A percentile compares a stretch with the other conserved stretches of the same genome.
Conservation (phyloP, 2,888 invertebrate genomes). For the Pyrocoelia pectoralis region DNA sequence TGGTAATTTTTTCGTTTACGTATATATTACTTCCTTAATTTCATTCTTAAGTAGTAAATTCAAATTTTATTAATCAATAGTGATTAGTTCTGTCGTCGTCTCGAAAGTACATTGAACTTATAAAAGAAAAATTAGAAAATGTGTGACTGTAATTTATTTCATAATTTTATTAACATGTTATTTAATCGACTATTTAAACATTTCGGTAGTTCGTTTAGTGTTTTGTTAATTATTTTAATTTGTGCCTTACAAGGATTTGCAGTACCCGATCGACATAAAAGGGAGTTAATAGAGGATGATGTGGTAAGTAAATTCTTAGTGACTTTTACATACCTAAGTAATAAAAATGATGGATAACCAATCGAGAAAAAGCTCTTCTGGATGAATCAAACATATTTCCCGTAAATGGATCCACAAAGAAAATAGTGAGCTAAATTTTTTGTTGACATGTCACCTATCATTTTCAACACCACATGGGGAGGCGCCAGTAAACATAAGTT, state of each 20-base stretch:
- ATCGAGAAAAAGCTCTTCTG: too few relatives aligned
- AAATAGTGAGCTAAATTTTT: too few relatives aligned
- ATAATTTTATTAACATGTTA: conserved; percentile 7
- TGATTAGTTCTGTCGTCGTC: not conserved
- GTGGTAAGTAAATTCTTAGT: conserved; percentile 21
- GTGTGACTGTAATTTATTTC: conserved; percentile 4
- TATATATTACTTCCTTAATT: not conserved
- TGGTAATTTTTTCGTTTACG: not conserved
- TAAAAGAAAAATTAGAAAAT: not conserved
- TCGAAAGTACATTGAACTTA: conserved; percentile 3
- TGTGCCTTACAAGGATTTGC: conserved; percentile 29
- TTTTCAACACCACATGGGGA: too few relatives aligned
- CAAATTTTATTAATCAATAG: not conserved
- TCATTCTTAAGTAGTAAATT: not conserved
- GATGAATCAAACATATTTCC: too few relatives aligned
- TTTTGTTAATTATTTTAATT: conserved; percentile 24
- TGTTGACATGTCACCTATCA: too few relatives aligned
- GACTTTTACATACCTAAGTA: not conserved
- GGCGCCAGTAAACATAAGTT: too few relatives aligned
- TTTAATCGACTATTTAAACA: conserved; percentile 16
- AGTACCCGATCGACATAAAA: conserved; percentile 23
- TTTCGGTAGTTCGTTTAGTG: conserved; percentile 21
- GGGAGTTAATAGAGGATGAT: conserved; percentile 29
- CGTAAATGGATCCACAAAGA: too few relatives aligned
- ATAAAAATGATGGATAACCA: too few relatives aligned